Evolutionary conservation across 1,140 invertebrate genomes (phyloP).

Genomic region (Artemia franciscana): DNA sequence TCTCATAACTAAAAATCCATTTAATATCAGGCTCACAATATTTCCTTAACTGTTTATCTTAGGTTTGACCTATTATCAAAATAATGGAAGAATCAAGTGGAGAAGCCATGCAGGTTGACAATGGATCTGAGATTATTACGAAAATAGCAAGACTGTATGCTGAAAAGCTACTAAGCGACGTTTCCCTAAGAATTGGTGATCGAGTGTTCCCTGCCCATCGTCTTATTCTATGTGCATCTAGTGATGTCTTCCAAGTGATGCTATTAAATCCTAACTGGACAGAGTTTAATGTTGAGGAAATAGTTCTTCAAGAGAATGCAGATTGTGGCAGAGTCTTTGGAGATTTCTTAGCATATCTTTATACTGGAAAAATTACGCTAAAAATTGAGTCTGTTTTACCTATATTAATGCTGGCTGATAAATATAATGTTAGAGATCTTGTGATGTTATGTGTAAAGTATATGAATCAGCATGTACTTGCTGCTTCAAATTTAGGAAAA

Average conservation of each 20-base stretch:
- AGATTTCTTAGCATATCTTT: constrained; percentile 69
- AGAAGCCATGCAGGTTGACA: constrained; percentile 37
- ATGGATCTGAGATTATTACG: constrained; percentile 45
- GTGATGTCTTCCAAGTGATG: constrained; percentile 91
- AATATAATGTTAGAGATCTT: constrained; percentile 79
- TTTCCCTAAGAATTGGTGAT: constrained; percentile 50
- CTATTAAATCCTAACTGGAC: constrained; percentile 78
- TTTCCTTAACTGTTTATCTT: not conserved
- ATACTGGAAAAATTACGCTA: constrained; percentile 69
- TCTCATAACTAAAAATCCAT: not conserved
- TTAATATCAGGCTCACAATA: no score
- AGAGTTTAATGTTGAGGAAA: constrained; percentile 57
- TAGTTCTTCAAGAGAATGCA: constrained; percentile 60
- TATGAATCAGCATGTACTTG: constrained; percentile 63
- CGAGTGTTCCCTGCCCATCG: constrained; percentile 65
- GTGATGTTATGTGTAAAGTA: constrained; percentile 56
- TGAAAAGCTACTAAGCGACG: constrained; percentile 60
- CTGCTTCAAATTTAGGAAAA: constrained; percentile 49
- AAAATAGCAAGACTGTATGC: constrained; percentile 62
- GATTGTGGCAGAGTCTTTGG: constrained; percentile 62
- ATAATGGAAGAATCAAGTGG: not conserved
- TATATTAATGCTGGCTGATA: constrained; percentile 65
- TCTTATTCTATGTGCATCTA: constrained; percentile 75
- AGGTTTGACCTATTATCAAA: not conserved
- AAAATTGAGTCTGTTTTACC: constrained; percentile 58